Evolutionary conservation across 2,113 vertebrate genomes (phyloP).

Genomic region (Zapornia atra): DNA sequence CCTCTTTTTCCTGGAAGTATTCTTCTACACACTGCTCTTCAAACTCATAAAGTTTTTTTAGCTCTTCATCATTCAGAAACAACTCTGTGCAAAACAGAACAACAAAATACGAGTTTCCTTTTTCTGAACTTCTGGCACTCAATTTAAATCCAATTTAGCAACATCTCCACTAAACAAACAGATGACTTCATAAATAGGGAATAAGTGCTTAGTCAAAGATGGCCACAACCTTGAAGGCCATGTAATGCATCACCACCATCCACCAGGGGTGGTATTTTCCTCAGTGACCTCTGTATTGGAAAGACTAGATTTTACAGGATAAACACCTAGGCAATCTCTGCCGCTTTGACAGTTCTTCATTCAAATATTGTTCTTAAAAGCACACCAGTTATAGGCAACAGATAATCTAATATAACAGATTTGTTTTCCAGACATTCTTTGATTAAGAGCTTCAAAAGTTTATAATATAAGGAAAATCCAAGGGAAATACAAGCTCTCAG

Average conservation of each 20-base stretch:
- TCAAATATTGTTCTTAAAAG: background rate
- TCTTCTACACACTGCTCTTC: conserved; percentile 96
- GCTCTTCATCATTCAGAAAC: conserved; percentile 91
- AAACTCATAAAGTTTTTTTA: conserved; percentile 93
- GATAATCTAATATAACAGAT: background rate
- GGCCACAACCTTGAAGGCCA: background rate
- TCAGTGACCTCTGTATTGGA: background rate
- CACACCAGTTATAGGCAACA: background rate
- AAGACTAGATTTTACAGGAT: background rate
- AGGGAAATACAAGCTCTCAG: background rate
- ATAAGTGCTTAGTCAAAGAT: background rate
- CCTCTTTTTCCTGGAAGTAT: conserved; percentile 93
- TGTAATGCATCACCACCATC: background rate
- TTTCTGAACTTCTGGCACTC: background rate
- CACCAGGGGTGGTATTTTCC: background rate
- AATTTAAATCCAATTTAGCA: background rate
- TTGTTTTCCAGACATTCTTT: background rate
- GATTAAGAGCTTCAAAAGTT: background rate
- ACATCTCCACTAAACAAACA: background rate
- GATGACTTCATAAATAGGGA: background rate
- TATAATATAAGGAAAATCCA: background rate
- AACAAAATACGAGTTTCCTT: background rate
- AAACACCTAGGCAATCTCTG: background rate
- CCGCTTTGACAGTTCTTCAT: background rate
- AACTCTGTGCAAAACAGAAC: conserved; percentile 80